phyloP scores from a whole-genome alignment of 1,140 invertebrate species.

The Gryon sp. region DNA sequence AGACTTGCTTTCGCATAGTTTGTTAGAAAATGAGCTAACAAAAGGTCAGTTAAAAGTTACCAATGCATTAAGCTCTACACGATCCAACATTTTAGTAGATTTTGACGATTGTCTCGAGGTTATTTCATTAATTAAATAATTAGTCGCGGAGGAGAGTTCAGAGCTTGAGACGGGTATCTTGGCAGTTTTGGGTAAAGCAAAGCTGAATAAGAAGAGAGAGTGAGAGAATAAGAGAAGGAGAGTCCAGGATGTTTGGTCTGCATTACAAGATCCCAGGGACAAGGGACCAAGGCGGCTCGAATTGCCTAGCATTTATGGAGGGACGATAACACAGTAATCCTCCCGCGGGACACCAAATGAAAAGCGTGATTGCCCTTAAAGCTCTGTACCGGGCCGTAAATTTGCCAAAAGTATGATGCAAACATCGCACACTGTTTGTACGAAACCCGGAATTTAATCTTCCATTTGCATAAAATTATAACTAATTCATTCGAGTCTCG shows the following conservation, averaged over 20 bases:
- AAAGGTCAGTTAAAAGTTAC: neutral
- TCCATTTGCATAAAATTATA: conserved; percentile 59
- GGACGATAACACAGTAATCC: conserved; percentile 78
- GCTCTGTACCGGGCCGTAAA: conserved; percentile 49
- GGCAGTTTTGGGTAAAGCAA: conserved; percentile 62
- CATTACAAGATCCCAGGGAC: conserved; percentile 66
- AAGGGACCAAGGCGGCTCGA: conserved; percentile 67
- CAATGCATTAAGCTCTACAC: no score
- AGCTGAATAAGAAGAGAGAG: conserved; percentile 62
- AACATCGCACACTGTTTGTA: conserved; percentile 48
- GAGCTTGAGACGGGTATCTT: conserved; percentile 66
- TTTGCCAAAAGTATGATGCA: conserved; percentile 54
- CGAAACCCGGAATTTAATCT: conserved; percentile 43
- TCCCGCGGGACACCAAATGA: conserved; percentile 72
- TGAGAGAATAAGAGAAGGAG: no score
- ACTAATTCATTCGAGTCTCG: conserved; percentile 14
- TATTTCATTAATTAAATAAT: conserved; percentile 73
- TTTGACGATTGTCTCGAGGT: conserved; percentile 56
- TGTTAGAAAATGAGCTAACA: no score
- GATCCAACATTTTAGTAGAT: neutral
- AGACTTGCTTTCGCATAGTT: conserved; percentile 20
- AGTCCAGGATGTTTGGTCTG: conserved; percentile 74
- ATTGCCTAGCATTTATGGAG: conserved; percentile 75
- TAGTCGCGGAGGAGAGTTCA: conserved; percentile 69
- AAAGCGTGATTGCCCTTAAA: conserved; percentile 65